These are phyloP conservation scores for Synanthedon tipuliformis DNA, from an alignment of 2,888 invertebrate genomes.

Conservation along the genomic window DNA sequence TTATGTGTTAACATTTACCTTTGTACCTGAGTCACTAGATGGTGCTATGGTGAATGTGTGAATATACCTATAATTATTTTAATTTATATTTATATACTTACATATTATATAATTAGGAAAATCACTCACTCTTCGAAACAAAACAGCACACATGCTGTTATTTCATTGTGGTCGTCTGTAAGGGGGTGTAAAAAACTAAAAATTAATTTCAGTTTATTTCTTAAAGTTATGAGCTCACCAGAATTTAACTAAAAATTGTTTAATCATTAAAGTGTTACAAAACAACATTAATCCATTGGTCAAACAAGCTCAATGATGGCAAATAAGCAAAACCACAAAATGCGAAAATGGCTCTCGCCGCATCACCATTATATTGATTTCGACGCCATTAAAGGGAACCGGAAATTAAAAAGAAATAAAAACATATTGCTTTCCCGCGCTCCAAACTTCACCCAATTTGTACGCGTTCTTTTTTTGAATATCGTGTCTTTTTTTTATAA, in stretches of 20 bases:
- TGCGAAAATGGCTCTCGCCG: slow-evolving; percentile 57
- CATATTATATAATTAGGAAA: too few relatives aligned
- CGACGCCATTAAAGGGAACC: slow-evolving; percentile 67
- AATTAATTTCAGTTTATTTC: too few relatives aligned
- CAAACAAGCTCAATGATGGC: slow-evolving; percentile 40
- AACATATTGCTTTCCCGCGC: slow-evolving; percentile 67
- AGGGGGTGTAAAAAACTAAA: too few relatives aligned
- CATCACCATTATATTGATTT: slow-evolving; percentile 66
- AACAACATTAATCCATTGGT: slow-evolving; percentile 3
- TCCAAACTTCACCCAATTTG: slow-evolving; percentile 64
- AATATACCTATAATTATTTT: too few relatives aligned
- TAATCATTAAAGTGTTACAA: slow-evolving; percentile 6
- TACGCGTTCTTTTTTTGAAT: slow-evolving; percentile 58
- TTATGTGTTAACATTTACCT: too few relatives aligned
- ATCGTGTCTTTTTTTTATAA: slow-evolving; percentile 23
- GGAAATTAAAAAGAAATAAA: slow-evolving; percentile 70
- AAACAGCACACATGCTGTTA: too few relatives aligned
- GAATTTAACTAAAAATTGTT: not conserved
- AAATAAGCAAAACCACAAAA: slow-evolving; percentile 67
- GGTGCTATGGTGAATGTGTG: too few relatives aligned
- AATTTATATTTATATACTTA: too few relatives aligned
- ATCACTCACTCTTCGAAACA: too few relatives aligned
- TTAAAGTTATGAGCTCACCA: too few relatives aligned
- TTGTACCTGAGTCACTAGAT: too few relatives aligned
- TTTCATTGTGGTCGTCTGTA: too few relatives aligned